Conservation (phyloP, 2,113 vertebrate genomes). For the Fulica atra region DNA sequence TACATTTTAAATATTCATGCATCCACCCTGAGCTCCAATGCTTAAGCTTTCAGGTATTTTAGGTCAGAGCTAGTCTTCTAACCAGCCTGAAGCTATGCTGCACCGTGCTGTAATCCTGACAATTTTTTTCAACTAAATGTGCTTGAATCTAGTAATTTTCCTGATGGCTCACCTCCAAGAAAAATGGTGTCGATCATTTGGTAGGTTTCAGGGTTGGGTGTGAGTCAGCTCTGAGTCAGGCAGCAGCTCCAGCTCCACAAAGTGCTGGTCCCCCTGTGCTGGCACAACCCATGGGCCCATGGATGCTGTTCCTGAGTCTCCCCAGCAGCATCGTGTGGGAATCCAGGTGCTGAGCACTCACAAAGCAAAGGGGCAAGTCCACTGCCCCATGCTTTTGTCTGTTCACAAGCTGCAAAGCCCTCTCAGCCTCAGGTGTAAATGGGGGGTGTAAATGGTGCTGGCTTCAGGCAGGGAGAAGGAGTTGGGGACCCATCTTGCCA, state of each 20-base stretch:
- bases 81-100: slow-evolving; percentile 33
- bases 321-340: not conserved
- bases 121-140: slow-evolving; percentile 28
- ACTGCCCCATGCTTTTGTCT: not conserved
- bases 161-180: slow-evolving; percentile 47
- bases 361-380: not conserved
- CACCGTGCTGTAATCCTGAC: slow-evolving; percentile 30
- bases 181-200: slow-evolving; percentile 55
- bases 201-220: slow-evolving; percentile 46
- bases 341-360: fast-evolving
- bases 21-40: not conserved
- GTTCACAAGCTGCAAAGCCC: not conserved
- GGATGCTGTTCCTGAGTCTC: not conserved
- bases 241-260: slow-evolving; percentile 4
- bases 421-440: fast-evolving
- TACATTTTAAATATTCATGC: not conserved
- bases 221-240: slow-evolving; percentile 67
- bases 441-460: not conserved
- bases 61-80: not conserved
- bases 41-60: slow-evolving; percentile 10
- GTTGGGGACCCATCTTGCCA: fast-evolving
- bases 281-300: not conserved
- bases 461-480: not conserved
- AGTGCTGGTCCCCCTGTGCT: not conserved
- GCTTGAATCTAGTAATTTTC: slow-evolving; percentile 60